Conservation (phyloP, 2,888 invertebrate genomes). For the Nematopogon swammerdamellus region DNA sequence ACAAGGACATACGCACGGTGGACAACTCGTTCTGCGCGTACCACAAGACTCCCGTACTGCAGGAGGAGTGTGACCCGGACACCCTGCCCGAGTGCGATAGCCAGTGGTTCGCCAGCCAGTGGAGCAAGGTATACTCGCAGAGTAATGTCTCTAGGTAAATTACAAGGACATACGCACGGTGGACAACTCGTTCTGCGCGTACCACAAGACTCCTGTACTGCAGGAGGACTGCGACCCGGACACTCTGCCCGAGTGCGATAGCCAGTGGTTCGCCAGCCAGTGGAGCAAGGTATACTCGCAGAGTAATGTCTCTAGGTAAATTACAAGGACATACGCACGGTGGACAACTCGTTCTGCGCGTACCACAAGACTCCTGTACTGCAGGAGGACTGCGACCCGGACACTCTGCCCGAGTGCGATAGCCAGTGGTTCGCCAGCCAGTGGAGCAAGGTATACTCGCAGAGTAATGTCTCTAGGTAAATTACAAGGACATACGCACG, state of each 20-base stretch:
- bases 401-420: conserved; percentile 61
- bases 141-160: neutral
- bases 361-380: conserved; percentile 60
- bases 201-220: conserved; percentile 60
- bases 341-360: conserved; percentile 52
- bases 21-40: conserved; percentile 55
- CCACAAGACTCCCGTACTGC: conserved; percentile 60
- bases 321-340: conserved; percentile 31
- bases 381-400: conserved; percentile 62
- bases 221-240: conserved; percentile 63
- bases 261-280: conserved; percentile 86
- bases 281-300: conserved; percentile 89
- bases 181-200: conserved; percentile 53
- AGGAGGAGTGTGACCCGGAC: conserved; percentile 62
- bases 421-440: conserved; percentile 87
- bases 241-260: conserved; percentile 62
- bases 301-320: neutral
- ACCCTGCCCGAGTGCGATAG: conserved; percentile 64
- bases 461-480: neutral
- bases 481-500: conserved; percentile 15
- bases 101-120: conserved; percentile 88
- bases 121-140: conserved; percentile 83
- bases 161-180: conserved; percentile 31
- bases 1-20: conserved; percentile 31
- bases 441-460: conserved; percentile 86